Percentiles rank a stretch among this genome's conserved stretches.
phyloP scores from a whole-genome alignment of 2,888 invertebrate genomes.

The Rhaphigaster nebulosa region DNA sequence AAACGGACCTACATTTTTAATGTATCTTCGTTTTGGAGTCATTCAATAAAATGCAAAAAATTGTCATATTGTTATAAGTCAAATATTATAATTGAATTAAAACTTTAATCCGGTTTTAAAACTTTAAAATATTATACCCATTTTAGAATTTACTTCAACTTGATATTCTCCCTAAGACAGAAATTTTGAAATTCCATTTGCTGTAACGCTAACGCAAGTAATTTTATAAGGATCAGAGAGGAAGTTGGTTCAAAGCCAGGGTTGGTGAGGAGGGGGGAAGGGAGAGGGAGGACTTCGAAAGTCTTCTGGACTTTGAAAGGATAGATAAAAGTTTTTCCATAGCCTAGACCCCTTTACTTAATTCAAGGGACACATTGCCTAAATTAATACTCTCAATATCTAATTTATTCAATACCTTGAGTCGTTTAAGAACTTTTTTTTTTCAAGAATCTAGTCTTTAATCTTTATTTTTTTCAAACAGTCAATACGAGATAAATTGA shows the following conservation, averaged over 20 bases:
- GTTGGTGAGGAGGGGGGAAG: background rate
- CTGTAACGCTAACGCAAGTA: conserved; percentile 7
- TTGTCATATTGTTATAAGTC: background rate
- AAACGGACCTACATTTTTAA: too few species aligned
- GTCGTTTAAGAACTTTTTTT: background rate
- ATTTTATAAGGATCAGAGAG: conserved; percentile 24
- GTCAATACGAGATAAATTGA: too few species aligned
- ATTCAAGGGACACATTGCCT: background rate
- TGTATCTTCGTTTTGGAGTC: background rate
- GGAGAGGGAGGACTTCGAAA: background rate
- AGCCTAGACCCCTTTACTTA: background rate
- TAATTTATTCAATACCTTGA: background rate
- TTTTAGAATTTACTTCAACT: background rate
- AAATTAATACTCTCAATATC: background rate
- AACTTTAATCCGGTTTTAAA: background rate
- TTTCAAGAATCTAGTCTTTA: too few species aligned
- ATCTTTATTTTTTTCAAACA: too few species aligned
- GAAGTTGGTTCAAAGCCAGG: background rate
- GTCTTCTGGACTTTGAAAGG: background rate
- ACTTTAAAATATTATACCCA: background rate
- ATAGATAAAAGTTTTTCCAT: conserved; percentile 5
- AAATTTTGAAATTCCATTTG: conserved; percentile 9
- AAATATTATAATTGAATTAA: background rate
- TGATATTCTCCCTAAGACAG: background rate
- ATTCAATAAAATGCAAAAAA: background rate